A percentile compares a stretch with the other conserved stretches of the same genome.
Conservation (phyloP, 1,140 invertebrate species). For the Drosophila varians region DNA sequence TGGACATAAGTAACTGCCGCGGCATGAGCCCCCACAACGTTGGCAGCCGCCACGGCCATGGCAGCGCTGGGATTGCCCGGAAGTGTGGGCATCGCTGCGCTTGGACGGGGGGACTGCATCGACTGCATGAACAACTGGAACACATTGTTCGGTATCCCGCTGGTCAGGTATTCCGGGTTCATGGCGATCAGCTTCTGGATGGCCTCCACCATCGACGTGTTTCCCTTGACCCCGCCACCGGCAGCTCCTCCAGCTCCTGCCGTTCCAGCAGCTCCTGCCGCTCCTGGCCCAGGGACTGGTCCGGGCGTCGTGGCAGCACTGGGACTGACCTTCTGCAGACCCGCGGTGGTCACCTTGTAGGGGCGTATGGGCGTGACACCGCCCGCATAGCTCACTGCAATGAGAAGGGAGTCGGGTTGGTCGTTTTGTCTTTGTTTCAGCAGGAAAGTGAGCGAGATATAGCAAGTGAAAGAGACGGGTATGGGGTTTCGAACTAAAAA, state of each 20-base stretch:
- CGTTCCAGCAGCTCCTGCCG: slow-evolving; percentile 17
- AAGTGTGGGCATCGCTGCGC: not conserved
- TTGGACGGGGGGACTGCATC: slow-evolving; percentile 21
- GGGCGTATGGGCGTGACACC: slow-evolving; percentile 29
- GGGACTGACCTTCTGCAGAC: not conserved
- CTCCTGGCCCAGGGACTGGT: not conserved
- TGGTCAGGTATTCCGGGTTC: slow-evolving; percentile 80
- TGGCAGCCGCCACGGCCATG: slow-evolving; percentile 17
- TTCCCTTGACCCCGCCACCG: slow-evolving; percentile 52
- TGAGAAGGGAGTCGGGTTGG: slow-evolving; percentile 16
- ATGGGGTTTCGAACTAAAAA: slow-evolving; percentile 6
- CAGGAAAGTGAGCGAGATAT: not conserved
- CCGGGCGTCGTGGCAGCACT: not conserved
- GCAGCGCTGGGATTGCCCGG: not conserved
- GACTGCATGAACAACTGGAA: slow-evolving; percentile 84
- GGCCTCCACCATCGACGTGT: slow-evolving; percentile 80
- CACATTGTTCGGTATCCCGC: slow-evolving; percentile 82
- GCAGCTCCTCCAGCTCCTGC: slow-evolving; percentile 38
- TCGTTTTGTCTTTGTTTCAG: slow-evolving; percentile 5
- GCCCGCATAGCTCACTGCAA: slow-evolving; percentile 67
- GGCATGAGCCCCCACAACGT: slow-evolving; percentile 29
- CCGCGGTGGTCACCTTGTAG: slow-evolving; percentile 18
- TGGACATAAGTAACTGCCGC: slow-evolving; percentile 38
- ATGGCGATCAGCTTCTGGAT: slow-evolving; percentile 73
- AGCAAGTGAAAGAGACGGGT: not conserved